A percentile compares a stretch with the other conserved stretches of the same genome.
phyloP scores from a whole-genome alignment of 2,113 vertebrate species.

The Clarias gariepinus region DNA sequence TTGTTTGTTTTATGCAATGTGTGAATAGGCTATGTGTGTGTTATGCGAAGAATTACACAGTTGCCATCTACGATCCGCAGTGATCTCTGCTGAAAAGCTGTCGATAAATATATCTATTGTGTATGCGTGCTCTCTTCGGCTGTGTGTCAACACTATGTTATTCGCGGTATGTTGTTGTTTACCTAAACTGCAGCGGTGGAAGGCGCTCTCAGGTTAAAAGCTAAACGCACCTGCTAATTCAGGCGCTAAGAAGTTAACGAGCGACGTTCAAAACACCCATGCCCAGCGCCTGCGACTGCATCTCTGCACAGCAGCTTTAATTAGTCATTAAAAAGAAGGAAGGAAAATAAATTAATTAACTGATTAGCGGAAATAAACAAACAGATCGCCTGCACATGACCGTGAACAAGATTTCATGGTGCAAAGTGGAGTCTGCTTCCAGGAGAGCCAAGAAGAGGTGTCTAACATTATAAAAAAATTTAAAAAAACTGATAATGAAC shows the following conservation, averaged over 20 bases:
- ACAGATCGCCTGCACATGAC: constrained; percentile 3
- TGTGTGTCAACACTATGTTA: neutral
- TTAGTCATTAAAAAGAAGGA: constrained; percentile 29
- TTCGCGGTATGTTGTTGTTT: constrained; percentile 29
- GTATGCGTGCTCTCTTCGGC: neutral
- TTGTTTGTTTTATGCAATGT: constrained; percentile 42
- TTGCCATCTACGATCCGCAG: neutral
- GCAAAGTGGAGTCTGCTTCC: neutral
- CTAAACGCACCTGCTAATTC: constrained; percentile 40
- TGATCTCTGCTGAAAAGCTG: neutral
- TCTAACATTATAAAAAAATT: neutral
- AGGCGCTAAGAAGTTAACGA: constrained; percentile 44
- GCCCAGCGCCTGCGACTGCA: neutral
- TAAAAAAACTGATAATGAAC: neutral
- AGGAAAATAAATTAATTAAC: constrained; percentile 5
- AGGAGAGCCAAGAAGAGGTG: neutral
- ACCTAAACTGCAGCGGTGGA: neutral
- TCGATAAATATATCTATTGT: neutral
- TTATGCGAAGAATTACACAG: neutral
- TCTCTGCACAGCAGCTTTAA: neutral
- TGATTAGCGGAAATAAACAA: constrained; percentile 30
- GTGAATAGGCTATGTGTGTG: constrained; percentile 27
- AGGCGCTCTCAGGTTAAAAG: constrained; percentile 28
- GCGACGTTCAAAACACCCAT: constrained; percentile 7
- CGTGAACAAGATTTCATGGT: constrained; percentile 1